Percentiles rank a stretch among this genome's conserved stretches.
These are phyloP conservation scores for Trogon melanurus DNA, from an alignment of 2,113 vertebrate species.

Conservation along the genomic window DNA sequence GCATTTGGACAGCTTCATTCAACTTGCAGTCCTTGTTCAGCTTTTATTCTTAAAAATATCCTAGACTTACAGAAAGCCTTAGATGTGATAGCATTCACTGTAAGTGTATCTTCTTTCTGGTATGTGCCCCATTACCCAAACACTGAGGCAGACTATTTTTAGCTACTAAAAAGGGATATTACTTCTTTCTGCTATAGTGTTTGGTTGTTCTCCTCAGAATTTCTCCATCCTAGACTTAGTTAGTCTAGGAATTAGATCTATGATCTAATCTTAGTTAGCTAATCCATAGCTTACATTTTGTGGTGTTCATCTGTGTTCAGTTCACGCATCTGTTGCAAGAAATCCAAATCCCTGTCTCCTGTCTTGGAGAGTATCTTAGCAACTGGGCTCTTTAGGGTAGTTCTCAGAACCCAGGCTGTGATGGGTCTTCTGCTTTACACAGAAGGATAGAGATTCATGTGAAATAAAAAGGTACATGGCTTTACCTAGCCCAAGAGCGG, in stretches of 20 bases:
- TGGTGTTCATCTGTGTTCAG: not conserved
- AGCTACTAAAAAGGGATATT: not conserved
- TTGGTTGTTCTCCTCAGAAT: not conserved
- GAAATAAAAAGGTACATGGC: not conserved
- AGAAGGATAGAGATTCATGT: not conserved
- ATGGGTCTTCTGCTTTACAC: not conserved
- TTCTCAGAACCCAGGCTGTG: not conserved
- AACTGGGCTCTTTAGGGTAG: rapidly evolving
- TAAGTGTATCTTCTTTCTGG: not conserved
- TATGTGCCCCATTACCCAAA: not conserved
- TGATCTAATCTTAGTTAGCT: not conserved
- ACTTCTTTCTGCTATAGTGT: not conserved
- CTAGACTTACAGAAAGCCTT: not conserved
- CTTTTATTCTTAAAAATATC: not conserved
- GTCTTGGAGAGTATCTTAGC: not conserved
- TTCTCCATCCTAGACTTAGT: not conserved
- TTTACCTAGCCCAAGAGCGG: not conserved
- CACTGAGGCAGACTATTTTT: not conserved
- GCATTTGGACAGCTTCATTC: not conserved
- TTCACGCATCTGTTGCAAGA: not conserved
- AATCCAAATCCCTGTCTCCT: not conserved
- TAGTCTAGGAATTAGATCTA: not conserved
- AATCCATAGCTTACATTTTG: not conserved
- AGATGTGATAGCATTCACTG: not conserved
- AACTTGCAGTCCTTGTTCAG: not conserved